Conservation (phyloP, 1,140 invertebrate species). For the Aphelinus atriplicis region DNA sequence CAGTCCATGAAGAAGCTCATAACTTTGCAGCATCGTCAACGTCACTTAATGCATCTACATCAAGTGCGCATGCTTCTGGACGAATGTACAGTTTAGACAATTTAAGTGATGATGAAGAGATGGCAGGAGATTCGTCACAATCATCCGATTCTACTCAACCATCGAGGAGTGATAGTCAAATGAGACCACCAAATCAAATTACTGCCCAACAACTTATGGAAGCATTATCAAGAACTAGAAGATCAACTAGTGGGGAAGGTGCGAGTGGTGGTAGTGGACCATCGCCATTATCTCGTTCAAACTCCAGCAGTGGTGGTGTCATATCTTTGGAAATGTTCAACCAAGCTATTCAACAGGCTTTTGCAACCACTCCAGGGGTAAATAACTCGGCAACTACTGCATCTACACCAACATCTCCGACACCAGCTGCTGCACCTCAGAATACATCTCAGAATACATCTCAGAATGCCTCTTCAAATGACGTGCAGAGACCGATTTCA, state of each 20-base stretch:
- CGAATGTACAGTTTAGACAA: constrained; percentile 67
- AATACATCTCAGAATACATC: constrained; percentile 39
- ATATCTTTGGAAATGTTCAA: constrained; percentile 71
- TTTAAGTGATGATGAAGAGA: constrained; percentile 69
- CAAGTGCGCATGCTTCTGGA: constrained; percentile 52
- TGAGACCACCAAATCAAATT: constrained; percentile 50
- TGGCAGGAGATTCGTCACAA: constrained; percentile 67
- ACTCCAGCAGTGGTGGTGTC: constrained; percentile 49
- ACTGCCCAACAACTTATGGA: constrained; percentile 66
- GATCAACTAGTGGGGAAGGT: constrained; percentile 41
- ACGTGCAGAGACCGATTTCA: constrained; percentile 74
- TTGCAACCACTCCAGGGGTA: constrained; percentile 55
- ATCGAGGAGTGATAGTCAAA: constrained; percentile 43
- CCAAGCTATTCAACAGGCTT: constrained; percentile 69
- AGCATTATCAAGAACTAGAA: constrained; percentile 62
- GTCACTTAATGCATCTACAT: constrained; percentile 45
- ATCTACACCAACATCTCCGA: constrained; percentile 25
- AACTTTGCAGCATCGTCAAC: constrained; percentile 48
- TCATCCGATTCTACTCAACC: constrained; percentile 62
- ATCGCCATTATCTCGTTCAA: constrained; percentile 41
- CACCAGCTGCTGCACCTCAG: constrained; percentile 33
- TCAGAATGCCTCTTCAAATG: constrained; percentile 33
- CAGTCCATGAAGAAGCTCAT: constrained; percentile 66
- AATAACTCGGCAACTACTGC: constrained; percentile 33
- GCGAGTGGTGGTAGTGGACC: constrained; percentile 16